Base-by-base conservation (phyloP, 2,888 invertebrate genomes). In the Odontocolon sp. region DNA sequence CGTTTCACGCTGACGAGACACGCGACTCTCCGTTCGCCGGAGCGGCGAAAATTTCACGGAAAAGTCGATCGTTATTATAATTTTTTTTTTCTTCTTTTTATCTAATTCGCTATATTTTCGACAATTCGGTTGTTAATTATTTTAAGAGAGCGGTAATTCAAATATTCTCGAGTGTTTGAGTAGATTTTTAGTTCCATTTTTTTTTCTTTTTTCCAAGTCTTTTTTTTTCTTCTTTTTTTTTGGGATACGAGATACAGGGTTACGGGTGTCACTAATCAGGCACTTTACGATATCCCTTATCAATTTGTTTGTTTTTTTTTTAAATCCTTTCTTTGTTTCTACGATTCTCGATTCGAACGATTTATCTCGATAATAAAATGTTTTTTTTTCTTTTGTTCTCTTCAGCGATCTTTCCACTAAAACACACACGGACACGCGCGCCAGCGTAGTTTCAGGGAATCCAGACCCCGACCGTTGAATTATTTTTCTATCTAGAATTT, bases 201-300 rank as follows among this genome's bases (percentile, higher is more conserved):
- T 45, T 57, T 56, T 14, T 18, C 11, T n/a, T n/a, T n/a, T n/a
- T n/a, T n/a, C n/a, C n/a, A n/a, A n/a, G n/a, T n/a, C n/a, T n/a
- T n/a, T n/a, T n/a, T n/a, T n/a, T 63, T n/a, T 26, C 14, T 38
- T 23, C 6, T 42, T 31, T 45, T 57, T 50, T 33, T 40, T 28
- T 38, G 33, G 47, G 70, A 73, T 67, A 70, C 69, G 50, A 71
- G 69, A 69, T 66, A 70, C 64, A 63, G 83, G 85, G 81, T 82
- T 80, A 82, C 79, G 84, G 87, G 86, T 83, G 86, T 87, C 84
- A 87, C 88, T 88, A 88, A 89, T 88, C 87, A 90, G 89, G 89
- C 90, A 90, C 89, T 89, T 89, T 84, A 84, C 86, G 86, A 86
- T 85, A 86, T 87, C 86, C 84, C 85, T 85, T 83, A 84, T 84